A percentile compares a stretch with the other conserved stretches of the same genome.
Conservation (phyloP, 2,888 invertebrate species). For the Neria commutata region DNA sequence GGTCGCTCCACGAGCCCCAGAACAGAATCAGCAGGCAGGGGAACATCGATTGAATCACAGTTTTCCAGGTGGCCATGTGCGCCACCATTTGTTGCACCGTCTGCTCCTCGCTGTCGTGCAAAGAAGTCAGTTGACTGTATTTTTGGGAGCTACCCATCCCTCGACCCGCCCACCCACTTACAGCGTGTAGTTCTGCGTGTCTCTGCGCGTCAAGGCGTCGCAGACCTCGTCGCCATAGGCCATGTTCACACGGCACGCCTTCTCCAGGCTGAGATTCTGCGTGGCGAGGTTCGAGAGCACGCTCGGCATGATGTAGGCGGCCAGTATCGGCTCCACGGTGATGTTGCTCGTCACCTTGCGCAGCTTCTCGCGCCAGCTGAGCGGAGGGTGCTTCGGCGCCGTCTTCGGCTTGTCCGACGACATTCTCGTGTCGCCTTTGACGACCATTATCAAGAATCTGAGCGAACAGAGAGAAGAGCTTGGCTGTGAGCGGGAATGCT, state of each 20-base stretch:
- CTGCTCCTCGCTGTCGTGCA: slow-evolving; percentile 65
- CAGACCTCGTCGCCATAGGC: slow-evolving; percentile 75
- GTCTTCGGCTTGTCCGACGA: slow-evolving; percentile 34
- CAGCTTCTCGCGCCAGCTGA: slow-evolving; percentile 61
- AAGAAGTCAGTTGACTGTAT: background rate
- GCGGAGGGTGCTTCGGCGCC: slow-evolving; percentile 8
- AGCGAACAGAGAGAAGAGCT: background rate
- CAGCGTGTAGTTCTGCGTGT: slow-evolving; percentile 67
- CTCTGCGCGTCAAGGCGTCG: slow-evolving; percentile 75
- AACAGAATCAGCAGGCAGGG: slow-evolving; percentile 83
- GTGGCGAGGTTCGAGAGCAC: slow-evolving; percentile 77
- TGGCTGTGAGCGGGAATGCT: too few species aligned
- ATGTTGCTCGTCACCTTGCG: slow-evolving; percentile 65
- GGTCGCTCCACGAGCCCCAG: slow-evolving; percentile 79
- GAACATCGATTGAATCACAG: slow-evolving; percentile 79
- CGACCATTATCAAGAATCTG: background rate
- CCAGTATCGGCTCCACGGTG: slow-evolving; percentile 71
- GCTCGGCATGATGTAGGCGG: slow-evolving; percentile 70
- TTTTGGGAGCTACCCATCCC: background rate
- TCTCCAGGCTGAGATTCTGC: slow-evolving; percentile 84
- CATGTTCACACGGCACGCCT: slow-evolving; percentile 84
- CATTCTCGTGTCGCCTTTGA: background rate
- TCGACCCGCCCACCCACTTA: slow-evolving; percentile 55
- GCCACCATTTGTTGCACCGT: slow-evolving; percentile 78
- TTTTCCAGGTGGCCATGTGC: slow-evolving; percentile 85